These are phyloP conservation scores for Xiphophorus birchmanni DNA, from an alignment of 2,797 vertebrate genomes.

Conservation along the genomic window DNA sequence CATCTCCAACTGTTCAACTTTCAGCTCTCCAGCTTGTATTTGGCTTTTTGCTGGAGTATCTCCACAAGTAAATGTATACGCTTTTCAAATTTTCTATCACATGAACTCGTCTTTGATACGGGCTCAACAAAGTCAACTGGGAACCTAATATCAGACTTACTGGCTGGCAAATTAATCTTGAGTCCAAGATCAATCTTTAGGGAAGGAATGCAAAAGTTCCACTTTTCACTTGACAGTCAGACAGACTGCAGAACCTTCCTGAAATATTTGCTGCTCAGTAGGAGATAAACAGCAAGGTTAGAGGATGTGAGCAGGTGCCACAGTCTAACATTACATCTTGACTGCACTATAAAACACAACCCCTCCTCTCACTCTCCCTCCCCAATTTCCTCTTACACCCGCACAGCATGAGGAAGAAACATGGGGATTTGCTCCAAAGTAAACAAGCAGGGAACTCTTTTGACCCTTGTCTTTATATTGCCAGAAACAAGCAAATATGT, in stretches of 20 bases:
- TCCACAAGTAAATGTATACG: not conserved
- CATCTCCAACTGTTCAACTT: constrained; percentile 64
- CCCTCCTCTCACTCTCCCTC: constrained; percentile 20
- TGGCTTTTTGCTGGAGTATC: not conserved
- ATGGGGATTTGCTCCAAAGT: constrained; percentile 27
- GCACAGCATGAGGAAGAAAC: constrained; percentile 39
- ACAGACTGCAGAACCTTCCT: constrained; percentile 47
- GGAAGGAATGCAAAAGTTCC: constrained; percentile 42
- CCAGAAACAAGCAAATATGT: not conserved
- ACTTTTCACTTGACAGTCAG: constrained; percentile 40
- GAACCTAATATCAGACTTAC: constrained; percentile 40
- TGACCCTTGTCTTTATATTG: not conserved
- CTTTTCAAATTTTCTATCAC: constrained; percentile 33
- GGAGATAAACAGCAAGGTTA: constrained; percentile 53
- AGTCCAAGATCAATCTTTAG: constrained; percentile 35
- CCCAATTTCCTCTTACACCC: constrained; percentile 20
- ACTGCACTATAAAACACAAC: constrained; percentile 24
- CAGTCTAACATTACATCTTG: constrained; percentile 56
- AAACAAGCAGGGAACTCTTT: constrained; percentile 32
- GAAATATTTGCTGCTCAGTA: constrained; percentile 48
- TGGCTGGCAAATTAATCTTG: constrained; percentile 42
- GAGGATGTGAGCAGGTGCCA: constrained; percentile 54
- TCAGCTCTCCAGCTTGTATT: constrained; percentile 30
- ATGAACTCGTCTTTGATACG: constrained; percentile 35
- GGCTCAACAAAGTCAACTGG: constrained; percentile 27